These are phyloP conservation scores for Ornithorhynchus anatinus DNA, from an alignment of 2,113 vertebrate genomes.

Conservation along the genomic window DNA sequence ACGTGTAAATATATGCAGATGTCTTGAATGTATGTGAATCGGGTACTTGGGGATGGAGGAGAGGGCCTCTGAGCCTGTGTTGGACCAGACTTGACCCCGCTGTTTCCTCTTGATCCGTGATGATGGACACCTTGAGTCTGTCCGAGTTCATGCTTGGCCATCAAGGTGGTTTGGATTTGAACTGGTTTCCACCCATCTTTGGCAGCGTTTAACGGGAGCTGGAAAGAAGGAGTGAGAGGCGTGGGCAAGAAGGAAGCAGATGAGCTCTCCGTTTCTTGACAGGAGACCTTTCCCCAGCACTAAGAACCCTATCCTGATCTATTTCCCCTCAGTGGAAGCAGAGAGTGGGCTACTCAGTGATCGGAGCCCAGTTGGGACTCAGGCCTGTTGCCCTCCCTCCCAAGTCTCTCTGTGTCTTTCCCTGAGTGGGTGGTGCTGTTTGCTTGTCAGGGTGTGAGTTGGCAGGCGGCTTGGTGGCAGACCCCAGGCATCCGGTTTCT, in stretches of 20 bases:
- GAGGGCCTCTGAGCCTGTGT: not conserved
- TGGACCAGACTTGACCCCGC: not conserved
- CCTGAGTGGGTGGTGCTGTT: too few species aligned
- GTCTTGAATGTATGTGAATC: not conserved
- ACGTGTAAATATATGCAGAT: not conserved
- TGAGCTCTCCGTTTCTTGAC: constrained; percentile 50
- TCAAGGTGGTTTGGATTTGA: not conserved
- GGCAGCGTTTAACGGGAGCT: constrained; percentile 23
- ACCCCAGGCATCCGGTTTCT: too few species aligned
- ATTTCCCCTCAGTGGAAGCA: constrained; percentile 7
- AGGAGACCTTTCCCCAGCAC: constrained; percentile 19
- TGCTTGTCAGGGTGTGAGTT: too few species aligned
- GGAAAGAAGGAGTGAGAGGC: not conserved
- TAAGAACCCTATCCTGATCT: constrained; percentile 44
- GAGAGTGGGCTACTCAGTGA: not conserved
- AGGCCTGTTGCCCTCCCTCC: constrained; percentile 24
- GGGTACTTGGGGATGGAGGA: not conserved
- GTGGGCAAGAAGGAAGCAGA: constrained; percentile 22
- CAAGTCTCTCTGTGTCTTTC: too few species aligned
- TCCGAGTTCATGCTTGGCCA: constrained; percentile 5
- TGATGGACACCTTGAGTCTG: not conserved
- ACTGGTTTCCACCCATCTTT: not conserved
- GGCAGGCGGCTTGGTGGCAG: too few species aligned
- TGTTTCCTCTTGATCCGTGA: not conserved
- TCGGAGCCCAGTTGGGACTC: not conserved